Percentiles rank a stretch among this genome's conserved stretches.
Conservation (phyloP, 2,113 vertebrate species). For the Cacatua alba region DNA sequence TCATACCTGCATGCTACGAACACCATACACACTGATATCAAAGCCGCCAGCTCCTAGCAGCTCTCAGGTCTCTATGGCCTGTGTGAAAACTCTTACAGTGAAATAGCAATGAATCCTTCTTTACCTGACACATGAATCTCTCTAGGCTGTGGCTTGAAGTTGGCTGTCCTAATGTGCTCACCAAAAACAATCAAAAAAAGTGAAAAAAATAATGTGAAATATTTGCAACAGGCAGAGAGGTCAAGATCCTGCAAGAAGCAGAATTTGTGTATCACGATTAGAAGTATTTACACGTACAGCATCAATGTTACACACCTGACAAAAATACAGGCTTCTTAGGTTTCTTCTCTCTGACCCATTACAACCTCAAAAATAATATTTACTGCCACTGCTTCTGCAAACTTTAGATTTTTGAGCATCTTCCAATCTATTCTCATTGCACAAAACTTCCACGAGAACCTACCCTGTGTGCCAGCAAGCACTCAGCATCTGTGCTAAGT, state of each 20-base stretch:
- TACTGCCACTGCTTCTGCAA: background rate
- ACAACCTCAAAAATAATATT: background rate
- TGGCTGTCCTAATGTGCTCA: background rate
- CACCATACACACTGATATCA: background rate
- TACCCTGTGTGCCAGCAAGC: background rate
- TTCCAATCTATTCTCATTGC: background rate
- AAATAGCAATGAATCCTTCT: background rate
- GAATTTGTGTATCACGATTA: background rate
- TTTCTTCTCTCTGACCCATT: background rate
- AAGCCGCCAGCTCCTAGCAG: background rate
- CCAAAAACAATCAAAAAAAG: background rate
- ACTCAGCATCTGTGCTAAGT: background rate
- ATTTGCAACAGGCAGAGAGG: background rate
- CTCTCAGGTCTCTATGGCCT: background rate
- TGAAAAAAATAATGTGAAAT: background rate
- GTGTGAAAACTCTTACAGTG: background rate
- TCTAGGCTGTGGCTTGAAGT: background rate
- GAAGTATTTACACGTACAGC: background rate
- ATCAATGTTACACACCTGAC: background rate
- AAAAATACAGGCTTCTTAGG: background rate
- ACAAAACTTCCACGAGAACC: background rate
- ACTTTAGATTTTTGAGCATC: background rate
- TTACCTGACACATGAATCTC: background rate
- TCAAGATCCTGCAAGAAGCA: background rate
- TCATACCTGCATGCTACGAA: background rate